Evolutionary conservation across 2,888 invertebrate species (phyloP), one percentile per base, ranked within the genome.

Genomic region (Pycnomerus fuliginosus): DNA sequence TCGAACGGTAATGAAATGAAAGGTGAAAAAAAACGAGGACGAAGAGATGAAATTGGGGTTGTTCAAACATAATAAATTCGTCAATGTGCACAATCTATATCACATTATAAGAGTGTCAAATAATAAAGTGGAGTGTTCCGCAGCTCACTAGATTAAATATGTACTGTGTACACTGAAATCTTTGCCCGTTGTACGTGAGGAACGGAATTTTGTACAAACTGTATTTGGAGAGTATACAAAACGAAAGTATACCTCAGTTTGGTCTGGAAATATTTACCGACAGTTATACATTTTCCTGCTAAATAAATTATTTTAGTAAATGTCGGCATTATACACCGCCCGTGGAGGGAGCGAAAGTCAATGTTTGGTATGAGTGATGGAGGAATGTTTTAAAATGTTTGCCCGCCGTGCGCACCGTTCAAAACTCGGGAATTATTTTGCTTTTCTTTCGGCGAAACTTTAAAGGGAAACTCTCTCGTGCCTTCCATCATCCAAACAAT

Each of bases 231-330:
- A 69, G 69, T 67, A 68, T 68, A 69, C 68, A 68, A 61, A 68
- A 68, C 66, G 69, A 69, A 70, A 70, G 69, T 70, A 70, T 69
- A 67, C 68, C 65, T 53, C 62, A 69, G 71, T 72, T 71, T 70
- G 69, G 69, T 68, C 64, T 66, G 69, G 71, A 67, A 72, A 72
- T 72, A 72, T 72, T 72, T 72, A 69, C 72, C 69, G 71, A 72
- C 71, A 72, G 70, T 72, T 71, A 72, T 72, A 72, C 72, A 72
- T 72, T 71, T 71, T 71, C 71, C 68, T 70, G 70, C 69, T 72
- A 71, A 72, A 72, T 72, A 72, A 72, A 72, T 72, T 71, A 71
- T 72, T 71, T 71, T 71, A 68, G 72, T 71, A 71, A 72, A 71
- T 70, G 70, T 68, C 69, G 69, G 68, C 65, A 66, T 68, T 68